These are phyloP conservation scores for Gephyroberyx darwinii DNA, from an alignment of 2,797 vertebrate genomes.

Conservation along the genomic window DNA sequence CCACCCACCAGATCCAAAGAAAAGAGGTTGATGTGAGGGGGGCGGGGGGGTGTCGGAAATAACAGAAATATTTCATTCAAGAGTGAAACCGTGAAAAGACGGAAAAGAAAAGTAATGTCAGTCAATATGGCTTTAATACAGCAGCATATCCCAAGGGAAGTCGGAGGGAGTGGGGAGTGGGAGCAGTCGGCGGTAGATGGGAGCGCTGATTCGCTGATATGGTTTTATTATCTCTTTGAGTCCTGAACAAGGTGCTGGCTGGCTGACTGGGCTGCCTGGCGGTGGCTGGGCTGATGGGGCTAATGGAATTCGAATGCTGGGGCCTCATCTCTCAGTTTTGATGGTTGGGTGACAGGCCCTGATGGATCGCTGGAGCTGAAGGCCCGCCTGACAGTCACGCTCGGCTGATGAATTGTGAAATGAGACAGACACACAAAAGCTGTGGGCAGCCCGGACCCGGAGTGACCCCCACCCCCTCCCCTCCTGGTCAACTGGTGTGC, in stretches of 20 bases:
- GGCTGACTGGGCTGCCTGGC: slow-evolving; percentile 58
- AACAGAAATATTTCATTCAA: slow-evolving; percentile 67
- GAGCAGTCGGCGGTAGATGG: slow-evolving; percentile 46
- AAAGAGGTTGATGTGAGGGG: slow-evolving; percentile 2
- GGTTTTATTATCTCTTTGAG: slow-evolving; percentile 81
- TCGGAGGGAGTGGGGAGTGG: slow-evolving; percentile 29
- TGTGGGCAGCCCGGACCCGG: slow-evolving; percentile 61
- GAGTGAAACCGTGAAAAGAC: slow-evolving; percentile 59
- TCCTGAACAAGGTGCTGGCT: slow-evolving; percentile 73
- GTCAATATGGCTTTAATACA: slow-evolving; percentile 69
- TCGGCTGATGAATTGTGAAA: slow-evolving; percentile 84
- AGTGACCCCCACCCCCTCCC: slow-evolving; percentile 18
- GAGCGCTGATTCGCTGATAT: slow-evolving; percentile 76
- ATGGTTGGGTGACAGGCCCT: slow-evolving; percentile 79
- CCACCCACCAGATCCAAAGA: background rate
- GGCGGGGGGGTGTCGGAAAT: background rate
- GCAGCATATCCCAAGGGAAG: slow-evolving; percentile 57
- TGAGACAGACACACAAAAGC: slow-evolving; percentile 84
- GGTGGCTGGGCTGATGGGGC: slow-evolving; percentile 66
- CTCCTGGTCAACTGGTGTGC: slow-evolving; percentile 46
- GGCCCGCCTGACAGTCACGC: slow-evolving; percentile 75
- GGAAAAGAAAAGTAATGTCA: slow-evolving; percentile 68
- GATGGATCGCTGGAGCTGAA: slow-evolving; percentile 81
- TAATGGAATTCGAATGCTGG: slow-evolving; percentile 80
- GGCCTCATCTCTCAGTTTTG: slow-evolving; percentile 81